These are phyloP conservation scores for Drosophila nr. perissopoda DNA, from an alignment of 2,888 invertebrate genomes.

Conservation along the genomic window DNA sequence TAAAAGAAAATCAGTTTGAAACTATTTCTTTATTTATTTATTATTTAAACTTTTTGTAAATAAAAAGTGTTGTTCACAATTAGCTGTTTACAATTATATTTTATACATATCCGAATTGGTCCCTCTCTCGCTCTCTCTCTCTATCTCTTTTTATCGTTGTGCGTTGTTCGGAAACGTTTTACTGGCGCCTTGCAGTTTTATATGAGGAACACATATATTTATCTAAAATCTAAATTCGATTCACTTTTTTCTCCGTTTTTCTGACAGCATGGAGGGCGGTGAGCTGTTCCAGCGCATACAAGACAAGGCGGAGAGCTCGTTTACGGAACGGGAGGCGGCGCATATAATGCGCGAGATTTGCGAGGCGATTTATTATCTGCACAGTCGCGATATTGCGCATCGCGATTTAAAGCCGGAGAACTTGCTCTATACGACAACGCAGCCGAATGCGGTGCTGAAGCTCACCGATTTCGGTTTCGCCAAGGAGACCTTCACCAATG, in stretches of 20 bases:
- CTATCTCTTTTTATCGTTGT: neutral
- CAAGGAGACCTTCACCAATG: constrained; percentile 94
- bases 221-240: neutral
- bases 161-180: neutral
- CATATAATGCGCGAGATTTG: constrained; percentile 98
- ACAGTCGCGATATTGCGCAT: constrained; percentile 97
- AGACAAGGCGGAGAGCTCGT: constrained; percentile 95
- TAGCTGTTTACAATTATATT: neutral
- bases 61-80: neutral
- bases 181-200: neutral
- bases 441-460: constrained; percentile 93
- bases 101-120: neutral
- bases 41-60: neutral
- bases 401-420: constrained; percentile 99
- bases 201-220: neutral
- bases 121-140: neutral
- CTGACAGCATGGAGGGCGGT: constrained; percentile 96
- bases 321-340: constrained; percentile 98
- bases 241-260: neutral
- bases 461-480: constrained; percentile 99
- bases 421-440: constrained; percentile 93
- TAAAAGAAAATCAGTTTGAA: neutral
- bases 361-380: constrained; percentile 96
- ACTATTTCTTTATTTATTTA: neutral
- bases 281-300: constrained; percentile 99